Conservation (phyloP, 1,140 invertebrate genomes). For the Vanessa tameamea region DNA sequence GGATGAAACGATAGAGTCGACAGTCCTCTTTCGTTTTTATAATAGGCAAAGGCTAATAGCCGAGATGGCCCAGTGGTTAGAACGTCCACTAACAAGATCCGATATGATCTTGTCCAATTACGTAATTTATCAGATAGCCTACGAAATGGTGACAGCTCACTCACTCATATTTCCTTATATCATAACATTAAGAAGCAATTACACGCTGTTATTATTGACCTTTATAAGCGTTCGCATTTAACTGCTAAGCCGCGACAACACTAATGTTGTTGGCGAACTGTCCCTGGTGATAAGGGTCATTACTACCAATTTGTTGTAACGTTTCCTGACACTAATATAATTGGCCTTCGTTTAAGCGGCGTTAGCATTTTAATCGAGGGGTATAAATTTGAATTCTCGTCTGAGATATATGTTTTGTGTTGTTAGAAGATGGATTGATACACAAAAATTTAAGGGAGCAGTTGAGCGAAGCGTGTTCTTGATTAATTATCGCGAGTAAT, state of each 20-base stretch:
- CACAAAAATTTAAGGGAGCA: background rate
- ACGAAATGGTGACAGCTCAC: background rate
- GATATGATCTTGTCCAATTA: no score
- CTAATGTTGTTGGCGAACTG: constrained; percentile 54
- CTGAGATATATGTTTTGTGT: no score
- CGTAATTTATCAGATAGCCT: background rate
- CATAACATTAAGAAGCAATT: constrained; percentile 31
- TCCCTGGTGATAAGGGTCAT: constrained; percentile 53
- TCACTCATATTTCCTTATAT: constrained; percentile 14
- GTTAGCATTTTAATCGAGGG: constrained; percentile 35
- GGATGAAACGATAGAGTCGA: no score
- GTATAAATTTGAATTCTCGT: constrained; percentile 9
- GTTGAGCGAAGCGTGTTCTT: background rate
- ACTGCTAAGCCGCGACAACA: constrained; percentile 48
- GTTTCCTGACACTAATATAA: constrained; percentile 33
- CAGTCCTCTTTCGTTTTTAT: no score
- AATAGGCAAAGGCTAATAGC: no score
- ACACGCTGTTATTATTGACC: constrained; percentile 35
- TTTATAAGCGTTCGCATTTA: constrained; percentile 25
- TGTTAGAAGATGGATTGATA: background rate
- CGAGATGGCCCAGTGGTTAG: no score
- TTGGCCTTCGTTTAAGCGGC: constrained; percentile 35
- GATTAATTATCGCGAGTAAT: background rate
- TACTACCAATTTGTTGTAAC: constrained; percentile 45
- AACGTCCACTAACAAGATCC: no score